Evolutionary conservation across 35 echinoderm and acorn worm genomes (phyloP).

Genomic region (Patiria miniata): DNA sequence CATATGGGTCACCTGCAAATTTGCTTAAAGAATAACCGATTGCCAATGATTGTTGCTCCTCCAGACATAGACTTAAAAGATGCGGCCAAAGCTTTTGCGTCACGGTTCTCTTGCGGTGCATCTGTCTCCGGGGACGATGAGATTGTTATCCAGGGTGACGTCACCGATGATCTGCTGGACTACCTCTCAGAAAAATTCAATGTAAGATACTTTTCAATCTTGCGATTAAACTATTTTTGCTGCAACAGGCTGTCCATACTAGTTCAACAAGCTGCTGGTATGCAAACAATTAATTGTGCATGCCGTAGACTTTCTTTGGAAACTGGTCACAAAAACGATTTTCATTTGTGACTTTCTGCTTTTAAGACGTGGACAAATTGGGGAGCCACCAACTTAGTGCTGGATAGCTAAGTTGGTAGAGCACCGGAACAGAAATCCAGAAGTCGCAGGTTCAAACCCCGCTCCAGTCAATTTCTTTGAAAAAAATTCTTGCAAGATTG

Average conservation of each 20-base stretch:
- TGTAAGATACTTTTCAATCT: not conserved
- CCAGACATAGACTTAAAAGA: slow-evolving; percentile 82
- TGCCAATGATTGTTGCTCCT: not conserved
- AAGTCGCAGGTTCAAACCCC: no score
- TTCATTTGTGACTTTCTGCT: no score
- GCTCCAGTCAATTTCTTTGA: not conserved
- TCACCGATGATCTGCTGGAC: slow-evolving; percentile 76
- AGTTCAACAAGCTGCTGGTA: not conserved
- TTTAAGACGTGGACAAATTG: no score
- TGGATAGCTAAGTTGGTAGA: no score
- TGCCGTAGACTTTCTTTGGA: not conserved
- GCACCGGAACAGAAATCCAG: no score
- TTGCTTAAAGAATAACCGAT: no score
- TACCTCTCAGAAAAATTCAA: slow-evolving; percentile 65
- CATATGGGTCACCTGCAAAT: no score
- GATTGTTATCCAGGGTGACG: slow-evolving; percentile 97
- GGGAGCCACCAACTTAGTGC: no score
- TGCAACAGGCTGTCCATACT: not conserved
- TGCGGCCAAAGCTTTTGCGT: slow-evolving; percentile 88
- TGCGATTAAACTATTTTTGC: not conserved
- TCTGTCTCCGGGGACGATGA: slow-evolving; percentile 91
- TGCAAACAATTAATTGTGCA: not conserved
- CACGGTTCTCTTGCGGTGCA: slow-evolving; percentile 88
- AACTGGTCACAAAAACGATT: no score
- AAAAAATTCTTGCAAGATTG: not conserved